These are phyloP conservation scores for Serinus canaria DNA, from an alignment of 2,113 vertebrate genomes.

Conservation along the genomic window DNA sequence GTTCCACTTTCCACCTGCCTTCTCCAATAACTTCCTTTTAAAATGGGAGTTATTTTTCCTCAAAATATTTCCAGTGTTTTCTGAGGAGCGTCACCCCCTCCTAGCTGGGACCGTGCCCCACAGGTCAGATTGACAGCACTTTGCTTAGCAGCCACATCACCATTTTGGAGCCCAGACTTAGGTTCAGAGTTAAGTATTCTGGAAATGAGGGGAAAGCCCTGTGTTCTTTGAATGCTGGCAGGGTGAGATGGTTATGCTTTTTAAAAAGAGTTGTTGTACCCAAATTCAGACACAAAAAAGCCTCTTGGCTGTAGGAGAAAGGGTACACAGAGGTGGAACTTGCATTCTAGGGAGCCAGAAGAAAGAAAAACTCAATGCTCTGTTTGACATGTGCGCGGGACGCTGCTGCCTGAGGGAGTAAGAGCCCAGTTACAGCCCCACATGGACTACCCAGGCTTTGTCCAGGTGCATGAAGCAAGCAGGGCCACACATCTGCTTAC, in stretches of 20 bases:
- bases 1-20: background rate
- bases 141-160: background rate
- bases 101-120: background rate
- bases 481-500: constrained; percentile 47
- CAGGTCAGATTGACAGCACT: rapidly evolving
- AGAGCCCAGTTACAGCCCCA: background rate
- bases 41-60: background rate
- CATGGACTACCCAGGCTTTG: constrained; percentile 1
- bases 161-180: background rate
- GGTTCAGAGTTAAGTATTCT: background rate
- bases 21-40: background rate
- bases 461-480: constrained; percentile 51
- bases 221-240: background rate
- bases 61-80: constrained; percentile 24
- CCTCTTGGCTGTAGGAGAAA: background rate
- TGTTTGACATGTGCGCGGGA: constrained; percentile 10
- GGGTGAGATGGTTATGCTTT: background rate
- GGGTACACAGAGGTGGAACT: rapidly evolving
- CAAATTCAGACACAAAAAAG: background rate
- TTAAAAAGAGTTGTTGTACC: background rate
- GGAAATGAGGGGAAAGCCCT: background rate
- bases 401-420: background rate
- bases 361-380: background rate
- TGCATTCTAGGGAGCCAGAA: background rate
- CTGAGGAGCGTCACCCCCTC: background rate